Percentiles rank a stretch among this genome's conserved stretches.
Evolutionary conservation across 1,140 invertebrate genomes (phyloP).

Genomic region (Goniozus legneri): DNA sequence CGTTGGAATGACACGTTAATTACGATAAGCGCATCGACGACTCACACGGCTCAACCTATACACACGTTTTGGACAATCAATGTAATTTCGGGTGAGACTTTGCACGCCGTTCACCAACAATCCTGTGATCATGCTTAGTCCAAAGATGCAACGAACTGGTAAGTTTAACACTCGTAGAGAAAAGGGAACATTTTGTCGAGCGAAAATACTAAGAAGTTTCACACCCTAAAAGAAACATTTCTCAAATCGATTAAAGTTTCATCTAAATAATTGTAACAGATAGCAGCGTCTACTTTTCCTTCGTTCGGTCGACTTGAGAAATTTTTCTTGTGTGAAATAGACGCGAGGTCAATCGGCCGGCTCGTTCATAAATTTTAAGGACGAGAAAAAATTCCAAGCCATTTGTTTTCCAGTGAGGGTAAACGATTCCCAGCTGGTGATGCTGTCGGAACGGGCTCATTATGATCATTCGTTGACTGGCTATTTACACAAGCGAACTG

Average conservation of each 20-base stretch:
- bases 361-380: constrained; percentile 3
- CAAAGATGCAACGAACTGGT: constrained; percentile 75
- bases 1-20: too few relatives aligned
- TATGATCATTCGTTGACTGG: constrained; percentile 75
- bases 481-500: constrained; percentile 80
- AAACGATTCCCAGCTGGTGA: constrained; percentile 76
- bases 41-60: constrained; percentile 17
- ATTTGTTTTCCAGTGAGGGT: constrained; percentile 61
- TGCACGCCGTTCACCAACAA: neutral
- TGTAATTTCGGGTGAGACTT: constrained; percentile 9
- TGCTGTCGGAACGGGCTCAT: constrained; percentile 79
- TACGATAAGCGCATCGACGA: constrained; percentile 10
- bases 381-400: constrained; percentile 1
- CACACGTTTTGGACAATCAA: constrained; percentile 34
- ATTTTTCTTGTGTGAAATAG: neutral
- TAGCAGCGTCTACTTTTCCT: neutral
- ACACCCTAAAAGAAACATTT: neutral
- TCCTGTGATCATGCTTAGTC: constrained; percentile 63
- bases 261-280: neutral
- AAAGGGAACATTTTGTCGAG: neutral
- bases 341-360: neutral
- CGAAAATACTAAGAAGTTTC: neutral
- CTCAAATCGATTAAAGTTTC: neutral
- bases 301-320: neutral
- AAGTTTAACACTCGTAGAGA: constrained; percentile 7